Evolutionary conservation across 1,140 invertebrate species (phyloP).

Genomic region (Bradynema listronoti): DNA sequence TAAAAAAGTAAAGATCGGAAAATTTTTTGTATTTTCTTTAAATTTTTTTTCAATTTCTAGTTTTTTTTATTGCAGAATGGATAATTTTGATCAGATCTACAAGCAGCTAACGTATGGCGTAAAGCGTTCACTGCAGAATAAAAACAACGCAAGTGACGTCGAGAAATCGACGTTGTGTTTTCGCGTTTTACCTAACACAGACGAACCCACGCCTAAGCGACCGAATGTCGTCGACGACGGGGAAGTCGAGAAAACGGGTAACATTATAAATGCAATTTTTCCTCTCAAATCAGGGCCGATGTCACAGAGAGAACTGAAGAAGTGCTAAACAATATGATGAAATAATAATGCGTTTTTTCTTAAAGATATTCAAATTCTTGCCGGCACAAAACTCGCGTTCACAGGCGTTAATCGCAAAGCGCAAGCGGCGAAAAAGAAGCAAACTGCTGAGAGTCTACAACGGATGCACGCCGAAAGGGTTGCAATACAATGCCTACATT

Average conservation of each 20-base stretch:
- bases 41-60: too few relatives aligned
- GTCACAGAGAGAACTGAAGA: too few relatives aligned
- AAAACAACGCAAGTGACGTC: background rate
- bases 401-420: background rate
- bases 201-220: background rate
- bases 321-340: too few relatives aligned
- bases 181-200: constrained; percentile 2
- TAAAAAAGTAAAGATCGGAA: too few relatives aligned
- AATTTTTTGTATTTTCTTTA: too few relatives aligned
- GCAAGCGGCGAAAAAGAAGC: background rate
- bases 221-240: background rate
- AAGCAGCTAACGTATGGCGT: constrained; percentile 2
- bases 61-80: constrained; percentile 1
- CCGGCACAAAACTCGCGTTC: background rate
- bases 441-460: background rate
- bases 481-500: background rate
- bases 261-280: background rate
- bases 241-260: background rate
- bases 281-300: too few relatives aligned
- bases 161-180: background rate
- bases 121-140: background rate
- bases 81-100: constrained; percentile 8
- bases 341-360: too few relatives aligned
- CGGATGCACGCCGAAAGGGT: background rate
- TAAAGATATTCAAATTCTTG: background rate